phyloP scores from a whole-genome alignment of 2,888 invertebrate genomes.

The Trichogramma evanescens region DNA sequence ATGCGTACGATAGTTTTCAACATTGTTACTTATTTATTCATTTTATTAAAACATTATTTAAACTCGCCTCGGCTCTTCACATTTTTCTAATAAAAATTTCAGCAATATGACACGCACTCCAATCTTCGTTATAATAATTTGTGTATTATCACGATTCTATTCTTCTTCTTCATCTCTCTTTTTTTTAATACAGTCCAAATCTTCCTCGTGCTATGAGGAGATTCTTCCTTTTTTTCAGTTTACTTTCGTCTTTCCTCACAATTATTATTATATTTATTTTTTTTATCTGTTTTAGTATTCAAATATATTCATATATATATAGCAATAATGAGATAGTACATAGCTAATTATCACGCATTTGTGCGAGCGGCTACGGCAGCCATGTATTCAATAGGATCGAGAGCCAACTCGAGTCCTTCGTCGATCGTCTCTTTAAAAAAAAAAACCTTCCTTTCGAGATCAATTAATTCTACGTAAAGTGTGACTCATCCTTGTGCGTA shows the following conservation, averaged over 20 bases:
- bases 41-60: slow-evolving; percentile 7
- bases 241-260: slow-evolving; percentile 5
- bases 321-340: slow-evolving; percentile 42
- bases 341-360: slow-evolving; percentile 37
- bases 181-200: slow-evolving; percentile 2
- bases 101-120: slow-evolving; percentile 31
- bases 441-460: not conserved
- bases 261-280: not conserved
- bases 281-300: slow-evolving; percentile 17
- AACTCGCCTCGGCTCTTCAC: slow-evolving; percentile 10
- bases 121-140: slow-evolving; percentile 10
- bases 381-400: slow-evolving; percentile 22
- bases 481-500: too few species aligned
- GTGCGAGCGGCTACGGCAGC: slow-evolving; percentile 26
- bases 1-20: not conserved
- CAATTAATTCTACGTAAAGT: too few species aligned
- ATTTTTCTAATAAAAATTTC: slow-evolving; percentile 26
- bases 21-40: slow-evolving; percentile 18
- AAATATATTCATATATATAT: slow-evolving; percentile 29
- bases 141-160: not conserved
- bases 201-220: slow-evolving; percentile 10
- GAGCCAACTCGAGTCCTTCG: not conserved
- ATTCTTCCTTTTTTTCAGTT: not conserved
- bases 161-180: not conserved
- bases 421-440: not conserved